Percentiles rank a stretch among this genome's conserved stretches.
phyloP scores from a whole-genome alignment of 2,888 invertebrate genomes.

The Notodonta ziczac region DNA sequence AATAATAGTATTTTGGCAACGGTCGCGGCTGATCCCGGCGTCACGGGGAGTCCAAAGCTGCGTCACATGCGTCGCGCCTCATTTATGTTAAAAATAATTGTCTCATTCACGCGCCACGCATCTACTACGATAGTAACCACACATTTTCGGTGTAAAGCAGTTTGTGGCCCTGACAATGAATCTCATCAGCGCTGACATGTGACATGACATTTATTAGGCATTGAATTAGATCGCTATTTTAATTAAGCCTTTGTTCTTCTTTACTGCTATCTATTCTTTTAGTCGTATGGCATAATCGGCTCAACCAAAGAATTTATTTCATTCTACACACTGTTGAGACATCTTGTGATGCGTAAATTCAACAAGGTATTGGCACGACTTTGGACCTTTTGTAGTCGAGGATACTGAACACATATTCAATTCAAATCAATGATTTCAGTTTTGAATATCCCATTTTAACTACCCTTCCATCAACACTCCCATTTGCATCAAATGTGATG shows the following conservation, averaged over 20 bases:
- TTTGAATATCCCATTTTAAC: neutral
- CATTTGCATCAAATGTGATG: neutral
- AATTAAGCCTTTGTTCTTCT: conserved; percentile 22
- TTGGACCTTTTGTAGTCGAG: no score
- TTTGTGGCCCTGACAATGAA: conserved; percentile 70
- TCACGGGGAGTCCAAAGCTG: conserved; percentile 37
- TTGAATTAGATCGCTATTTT: conserved; percentile 36
- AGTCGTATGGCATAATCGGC: neutral
- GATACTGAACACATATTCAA: no score
- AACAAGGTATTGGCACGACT: no score
- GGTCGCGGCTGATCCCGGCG: conserved; percentile 40
- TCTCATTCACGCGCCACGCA: conserved; percentile 75
- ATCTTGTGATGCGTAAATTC: no score
- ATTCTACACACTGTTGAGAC: no score
- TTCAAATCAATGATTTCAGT: neutral
- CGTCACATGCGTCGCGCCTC: conserved; percentile 55
- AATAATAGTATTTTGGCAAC: conserved; percentile 72
- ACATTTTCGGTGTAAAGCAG: conserved; percentile 75
- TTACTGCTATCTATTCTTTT: conserved; percentile 1
- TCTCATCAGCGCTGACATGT: conserved; percentile 49
- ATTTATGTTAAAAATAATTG: conserved; percentile 80
- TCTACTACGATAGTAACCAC: conserved; percentile 80
- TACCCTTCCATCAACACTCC: neutral
- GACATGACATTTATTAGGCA: conserved; percentile 49
- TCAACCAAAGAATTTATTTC: no score